phyloP scores from a whole-genome alignment of 2,888 invertebrate genomes.

The Magallana nippona region DNA sequence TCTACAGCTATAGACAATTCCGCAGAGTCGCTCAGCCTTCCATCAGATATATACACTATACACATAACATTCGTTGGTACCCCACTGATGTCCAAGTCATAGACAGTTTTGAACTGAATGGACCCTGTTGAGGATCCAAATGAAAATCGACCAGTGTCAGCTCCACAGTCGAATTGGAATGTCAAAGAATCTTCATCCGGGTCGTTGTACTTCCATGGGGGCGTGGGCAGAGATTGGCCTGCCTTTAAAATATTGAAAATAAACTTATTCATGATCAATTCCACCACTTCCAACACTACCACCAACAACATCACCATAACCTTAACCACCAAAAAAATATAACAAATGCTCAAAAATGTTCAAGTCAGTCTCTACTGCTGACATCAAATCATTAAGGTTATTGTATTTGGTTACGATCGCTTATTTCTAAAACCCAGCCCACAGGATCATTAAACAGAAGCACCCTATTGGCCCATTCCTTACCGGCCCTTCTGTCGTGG shows the following conservation, averaged over 20 bases:
- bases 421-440: too few species aligned
- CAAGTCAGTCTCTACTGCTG: too few species aligned
- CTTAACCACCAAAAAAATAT: not conserved
- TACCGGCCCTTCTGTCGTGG: conserved; percentile 30
- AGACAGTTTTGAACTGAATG: conserved; percentile 19
- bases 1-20: conserved; percentile 37
- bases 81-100: conserved; percentile 21
- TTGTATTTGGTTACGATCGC: too few species aligned
- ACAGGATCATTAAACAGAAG: too few species aligned
- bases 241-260: not conserved
- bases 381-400: too few species aligned
- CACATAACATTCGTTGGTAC: conserved; percentile 14
- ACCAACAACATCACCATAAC: not conserved
- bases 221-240: not conserved
- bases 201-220: conserved; percentile 18
- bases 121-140: conserved; percentile 15
- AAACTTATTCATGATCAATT: not conserved
- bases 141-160: conserved; percentile 33
- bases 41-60: conserved; percentile 32
- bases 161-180: conserved; percentile 32
- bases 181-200: conserved; percentile 38
- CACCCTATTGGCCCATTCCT: not conserved
- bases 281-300: not conserved
- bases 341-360: too few species aligned
- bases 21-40: conserved; percentile 25